These are phyloP conservation scores for Lophotis ruficrista DNA, from an alignment of 2,113 vertebrate species.

Conservation along the genomic window DNA sequence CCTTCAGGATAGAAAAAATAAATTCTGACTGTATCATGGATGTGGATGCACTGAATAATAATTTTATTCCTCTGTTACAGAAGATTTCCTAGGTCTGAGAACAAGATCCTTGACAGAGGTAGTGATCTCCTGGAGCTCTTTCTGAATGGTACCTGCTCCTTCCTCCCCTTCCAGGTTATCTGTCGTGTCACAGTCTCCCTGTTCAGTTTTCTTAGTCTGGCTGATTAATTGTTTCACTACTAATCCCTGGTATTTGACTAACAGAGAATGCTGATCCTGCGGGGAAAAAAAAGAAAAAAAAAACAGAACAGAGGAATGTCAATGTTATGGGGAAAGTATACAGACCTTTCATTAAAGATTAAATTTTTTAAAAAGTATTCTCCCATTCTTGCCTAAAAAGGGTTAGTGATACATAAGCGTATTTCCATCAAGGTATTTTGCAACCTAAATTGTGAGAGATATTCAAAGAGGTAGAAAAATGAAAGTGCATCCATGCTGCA, in stretches of 20 bases:
- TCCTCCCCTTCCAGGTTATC: constrained; percentile 72
- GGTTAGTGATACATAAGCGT: background rate
- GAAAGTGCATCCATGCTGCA: background rate
- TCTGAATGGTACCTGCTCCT: constrained; percentile 65
- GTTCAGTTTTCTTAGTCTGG: constrained; percentile 82
- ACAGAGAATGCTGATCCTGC: constrained; percentile 89
- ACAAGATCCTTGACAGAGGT: constrained; percentile 87
- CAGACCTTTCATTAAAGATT: background rate
- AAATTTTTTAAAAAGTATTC: background rate
- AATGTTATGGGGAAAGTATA: background rate
- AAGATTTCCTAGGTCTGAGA: constrained; percentile 84
- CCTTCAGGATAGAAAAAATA: background rate
- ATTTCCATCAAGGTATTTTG: background rate
- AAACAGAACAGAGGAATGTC: background rate
- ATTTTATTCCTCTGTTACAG: constrained; percentile 84
- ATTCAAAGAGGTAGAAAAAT: background rate
- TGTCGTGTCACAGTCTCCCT: constrained; percentile 63
- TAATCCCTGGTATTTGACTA: constrained; percentile 87
- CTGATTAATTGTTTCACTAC: constrained; percentile 91
- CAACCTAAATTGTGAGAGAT: background rate
- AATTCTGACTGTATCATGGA: background rate
- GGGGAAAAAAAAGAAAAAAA: background rate
- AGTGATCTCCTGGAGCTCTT: constrained; percentile 83
- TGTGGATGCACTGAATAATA: background rate
- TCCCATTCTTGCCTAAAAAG: background rate